Evolutionary conservation across 2,113 vertebrate genomes (phyloP).

Genomic region (Festucalex cinctus): DNA sequence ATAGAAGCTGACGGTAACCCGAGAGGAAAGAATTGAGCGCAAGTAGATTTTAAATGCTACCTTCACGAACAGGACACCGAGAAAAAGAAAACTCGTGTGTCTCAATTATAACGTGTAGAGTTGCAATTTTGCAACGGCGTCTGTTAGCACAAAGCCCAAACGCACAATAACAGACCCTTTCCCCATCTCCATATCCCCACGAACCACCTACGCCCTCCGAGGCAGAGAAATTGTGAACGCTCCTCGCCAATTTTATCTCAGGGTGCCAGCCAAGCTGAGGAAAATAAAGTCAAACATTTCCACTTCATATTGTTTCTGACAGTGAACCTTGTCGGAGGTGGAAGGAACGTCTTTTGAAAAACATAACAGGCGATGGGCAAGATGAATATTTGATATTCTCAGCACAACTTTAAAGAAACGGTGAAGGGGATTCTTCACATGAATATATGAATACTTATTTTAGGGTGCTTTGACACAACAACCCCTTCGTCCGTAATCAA

Average conservation of each 20-base stretch:
- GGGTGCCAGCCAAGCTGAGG: slow-evolving; percentile 47
- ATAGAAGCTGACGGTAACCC: no score
- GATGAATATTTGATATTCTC: slow-evolving; percentile 8
- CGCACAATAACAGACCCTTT: slow-evolving; percentile 8
- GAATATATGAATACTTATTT: not conserved
- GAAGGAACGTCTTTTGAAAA: slow-evolving; percentile 23
- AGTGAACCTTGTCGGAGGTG: slow-evolving; percentile 5
- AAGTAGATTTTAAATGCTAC: no score
- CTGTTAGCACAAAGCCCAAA: slow-evolving; percentile 14
- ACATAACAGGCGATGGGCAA: not conserved
- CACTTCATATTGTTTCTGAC: slow-evolving; percentile 7
- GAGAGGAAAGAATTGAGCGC: no score
- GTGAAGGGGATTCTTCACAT: not conserved
- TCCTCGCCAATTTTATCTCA: slow-evolving; percentile 52
- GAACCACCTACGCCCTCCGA: slow-evolving; percentile 22
- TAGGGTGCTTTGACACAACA: not conserved
- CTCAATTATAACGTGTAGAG: slow-evolving; percentile 10
- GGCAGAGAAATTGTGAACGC: slow-evolving; percentile 25
- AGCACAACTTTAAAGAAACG: not conserved
- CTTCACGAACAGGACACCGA: no score
- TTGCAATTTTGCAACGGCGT: not conserved
- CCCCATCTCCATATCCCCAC: slow-evolving; percentile 22
- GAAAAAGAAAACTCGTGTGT: no score
- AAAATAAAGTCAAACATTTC: slow-evolving; percentile 9
- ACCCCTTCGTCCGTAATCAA: not conserved